These are phyloP conservation scores for Podilymbus podiceps DNA, from an alignment of 2,113 vertebrate species.

Conservation along the genomic window DNA sequence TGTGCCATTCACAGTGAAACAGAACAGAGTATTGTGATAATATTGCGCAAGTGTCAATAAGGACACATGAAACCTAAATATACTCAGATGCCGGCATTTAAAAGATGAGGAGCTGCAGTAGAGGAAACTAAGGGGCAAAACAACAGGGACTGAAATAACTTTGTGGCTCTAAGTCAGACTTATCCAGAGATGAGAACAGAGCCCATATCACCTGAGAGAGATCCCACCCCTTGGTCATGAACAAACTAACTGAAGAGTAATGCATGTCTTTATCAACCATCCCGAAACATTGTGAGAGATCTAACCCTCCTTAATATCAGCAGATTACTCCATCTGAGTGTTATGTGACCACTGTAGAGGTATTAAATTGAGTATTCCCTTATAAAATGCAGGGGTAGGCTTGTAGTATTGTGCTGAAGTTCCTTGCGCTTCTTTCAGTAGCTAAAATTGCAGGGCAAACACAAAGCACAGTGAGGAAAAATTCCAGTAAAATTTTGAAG, in stretches of 20 bases:
- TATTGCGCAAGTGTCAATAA: background rate
- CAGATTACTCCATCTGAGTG: background rate
- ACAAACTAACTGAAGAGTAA: background rate
- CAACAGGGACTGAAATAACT: background rate
- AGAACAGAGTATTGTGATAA: background rate
- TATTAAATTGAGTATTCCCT: background rate
- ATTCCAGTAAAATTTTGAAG: background rate
- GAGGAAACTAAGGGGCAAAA: background rate
- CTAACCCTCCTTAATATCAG: background rate
- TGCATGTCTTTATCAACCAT: background rate
- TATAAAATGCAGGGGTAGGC: background rate
- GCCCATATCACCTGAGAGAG: background rate
- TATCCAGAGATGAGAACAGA: background rate
- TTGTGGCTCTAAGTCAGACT: background rate
- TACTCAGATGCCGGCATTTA: background rate
- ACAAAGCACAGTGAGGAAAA: background rate
- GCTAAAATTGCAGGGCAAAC: background rate
- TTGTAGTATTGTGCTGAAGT: background rate
- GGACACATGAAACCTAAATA: background rate
- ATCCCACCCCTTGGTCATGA: fast-evolving
- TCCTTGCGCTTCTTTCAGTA: background rate
- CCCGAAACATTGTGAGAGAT: background rate
- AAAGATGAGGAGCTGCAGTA: background rate
- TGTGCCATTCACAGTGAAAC: background rate
- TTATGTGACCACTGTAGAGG: background rate